Percentiles rank a stretch among this genome's conserved stretches.
These are phyloP conservation scores for Pangasius larnaudii DNA, from an alignment of 2,797 vertebrate species.

Conservation along the genomic window DNA sequence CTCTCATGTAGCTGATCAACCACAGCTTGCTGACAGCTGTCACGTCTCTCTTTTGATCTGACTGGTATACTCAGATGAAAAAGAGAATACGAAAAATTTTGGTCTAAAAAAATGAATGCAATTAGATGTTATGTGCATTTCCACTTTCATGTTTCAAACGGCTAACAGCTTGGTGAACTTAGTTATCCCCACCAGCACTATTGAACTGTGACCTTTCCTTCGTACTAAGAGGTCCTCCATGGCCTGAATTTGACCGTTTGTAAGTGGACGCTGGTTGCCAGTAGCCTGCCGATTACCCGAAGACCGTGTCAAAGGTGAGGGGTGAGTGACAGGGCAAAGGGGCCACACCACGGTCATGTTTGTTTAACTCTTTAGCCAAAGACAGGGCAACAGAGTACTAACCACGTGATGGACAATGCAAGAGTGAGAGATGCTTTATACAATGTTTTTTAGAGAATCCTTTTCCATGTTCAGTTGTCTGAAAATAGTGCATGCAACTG, in stretches of 20 bases:
- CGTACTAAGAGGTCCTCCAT: slow-evolving; percentile 11
- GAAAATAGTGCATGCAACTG: slow-evolving; percentile 16
- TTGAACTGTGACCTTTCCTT: slow-evolving; percentile 15
- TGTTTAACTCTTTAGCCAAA: slow-evolving; percentile 54
- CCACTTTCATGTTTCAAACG: background rate
- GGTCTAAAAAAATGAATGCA: background rate
- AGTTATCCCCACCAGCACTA: slow-evolving; percentile 4
- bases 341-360: slow-evolving; percentile 50
- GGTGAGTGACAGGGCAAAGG: slow-evolving; percentile 59
- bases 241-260: slow-evolving; percentile 39
- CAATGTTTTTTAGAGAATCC: background rate
- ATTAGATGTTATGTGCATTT: background rate
- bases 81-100: background rate
- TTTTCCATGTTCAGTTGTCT: background rate
- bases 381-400: slow-evolving; percentile 30
- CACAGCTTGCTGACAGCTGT: slow-evolving; percentile 38
- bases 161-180: background rate
- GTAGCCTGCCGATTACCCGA: slow-evolving; percentile 48
- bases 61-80: background rate
- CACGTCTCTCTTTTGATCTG: slow-evolving; percentile 18
- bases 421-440: background rate
- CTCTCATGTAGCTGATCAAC: slow-evolving; percentile 8
- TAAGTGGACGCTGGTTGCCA: slow-evolving; percentile 29
- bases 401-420: slow-evolving; percentile 25
- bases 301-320: slow-evolving; percentile 55